Conservation (phyloP, 2,888 invertebrate species). For the Eupithecia abbreviata region DNA sequence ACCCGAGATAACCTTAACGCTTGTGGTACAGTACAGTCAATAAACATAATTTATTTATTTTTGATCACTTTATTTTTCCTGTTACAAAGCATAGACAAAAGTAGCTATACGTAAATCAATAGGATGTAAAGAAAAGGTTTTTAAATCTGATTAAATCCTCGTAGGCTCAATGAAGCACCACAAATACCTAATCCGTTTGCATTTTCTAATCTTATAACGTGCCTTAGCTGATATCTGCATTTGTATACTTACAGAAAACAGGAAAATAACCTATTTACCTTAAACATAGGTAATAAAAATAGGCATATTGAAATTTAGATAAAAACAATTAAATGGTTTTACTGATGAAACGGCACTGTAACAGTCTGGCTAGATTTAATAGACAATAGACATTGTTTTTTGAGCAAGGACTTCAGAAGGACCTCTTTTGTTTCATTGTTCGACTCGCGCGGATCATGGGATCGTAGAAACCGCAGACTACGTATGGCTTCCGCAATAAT, state of each 20-base stretch:
- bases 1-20: neutral
- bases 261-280: too few relatives aligned
- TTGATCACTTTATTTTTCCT: neutral
- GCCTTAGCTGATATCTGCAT: slow-evolving; percentile 67
- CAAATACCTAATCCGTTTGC: slow-evolving; percentile 80
- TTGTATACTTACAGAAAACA: slow-evolving; percentile 6
- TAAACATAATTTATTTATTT: neutral
- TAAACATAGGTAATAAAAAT: neutral
- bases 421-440: slow-evolving; percentile 34
- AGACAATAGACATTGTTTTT: slow-evolving; percentile 13
- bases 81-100: neutral
- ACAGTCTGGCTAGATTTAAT: neutral
- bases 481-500: slow-evolving; percentile 78
- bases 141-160: slow-evolving; percentile 69
- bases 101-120: neutral
- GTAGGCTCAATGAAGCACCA: slow-evolving; percentile 76
- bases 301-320: neutral
- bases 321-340: neutral
- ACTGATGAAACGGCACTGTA: neutral
- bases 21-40: neutral
- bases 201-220: slow-evolving; percentile 81
- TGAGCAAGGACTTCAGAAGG: slow-evolving; percentile 21
- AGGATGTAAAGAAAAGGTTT: slow-evolving; percentile 48
- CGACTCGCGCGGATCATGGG: slow-evolving; percentile 47
- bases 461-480: slow-evolving; percentile 78